These are phyloP conservation scores for Seladonia tumulorum DNA, from an alignment of 2,888 invertebrate genomes.

Conservation along the genomic window DNA sequence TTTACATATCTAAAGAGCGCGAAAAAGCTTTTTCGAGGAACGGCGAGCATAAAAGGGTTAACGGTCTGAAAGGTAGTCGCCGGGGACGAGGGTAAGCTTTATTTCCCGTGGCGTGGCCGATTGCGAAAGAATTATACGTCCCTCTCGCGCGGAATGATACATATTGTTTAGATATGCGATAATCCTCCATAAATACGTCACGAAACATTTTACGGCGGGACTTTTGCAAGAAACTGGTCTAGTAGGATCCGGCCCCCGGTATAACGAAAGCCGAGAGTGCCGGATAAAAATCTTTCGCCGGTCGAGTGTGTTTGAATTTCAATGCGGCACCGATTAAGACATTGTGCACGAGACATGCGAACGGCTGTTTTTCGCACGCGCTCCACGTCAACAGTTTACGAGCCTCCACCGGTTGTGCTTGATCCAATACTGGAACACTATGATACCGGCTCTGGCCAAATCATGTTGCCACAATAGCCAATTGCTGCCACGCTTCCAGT, in stretches of 20 bases:
- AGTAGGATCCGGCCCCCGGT: slow-evolving; percentile 20
- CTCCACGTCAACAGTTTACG: slow-evolving; percentile 8
- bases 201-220: slow-evolving; percentile 22
- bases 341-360: slow-evolving; percentile 35
- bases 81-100: slow-evolving; percentile 30
- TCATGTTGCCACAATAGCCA: neutral
- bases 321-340: slow-evolving; percentile 53
- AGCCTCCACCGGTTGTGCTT: neutral
- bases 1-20: slow-evolving; percentile 46
- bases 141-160: slow-evolving; percentile 27
- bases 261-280: neutral
- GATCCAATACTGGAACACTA: slow-evolving; percentile 4
- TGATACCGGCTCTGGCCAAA: neutral
- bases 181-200: slow-evolving; percentile 45
- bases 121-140: slow-evolving; percentile 45
- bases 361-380: slow-evolving; percentile 33
- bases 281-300: slow-evolving; percentile 42
- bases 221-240: slow-evolving; percentile 47
- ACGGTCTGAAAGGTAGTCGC: slow-evolving; percentile 25
- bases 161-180: slow-evolving; percentile 53
- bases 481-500: neutral
- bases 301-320: slow-evolving; percentile 37
- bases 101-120: slow-evolving; percentile 22
- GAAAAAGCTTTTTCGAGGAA: slow-evolving; percentile 28
- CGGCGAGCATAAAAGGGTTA: slow-evolving; percentile 31